Evolutionary conservation across 1,140 invertebrate genomes (phyloP).

Genomic region (Calephelis nemesis): DNA sequence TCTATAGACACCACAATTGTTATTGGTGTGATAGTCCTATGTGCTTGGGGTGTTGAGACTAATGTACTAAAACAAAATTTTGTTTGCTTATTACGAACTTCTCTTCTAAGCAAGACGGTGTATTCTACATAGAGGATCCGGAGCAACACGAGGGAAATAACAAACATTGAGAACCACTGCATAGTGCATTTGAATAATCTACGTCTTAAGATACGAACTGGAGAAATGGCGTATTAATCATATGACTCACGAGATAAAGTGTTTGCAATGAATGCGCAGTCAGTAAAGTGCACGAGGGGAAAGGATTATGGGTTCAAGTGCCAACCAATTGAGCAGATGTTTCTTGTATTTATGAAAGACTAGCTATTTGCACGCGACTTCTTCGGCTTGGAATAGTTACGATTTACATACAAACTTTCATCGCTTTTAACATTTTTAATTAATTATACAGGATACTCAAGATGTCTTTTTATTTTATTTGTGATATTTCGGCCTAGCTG

Average conservation of each 20-base stretch:
- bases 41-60: no score
- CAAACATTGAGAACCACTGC: not conserved
- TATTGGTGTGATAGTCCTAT: no score
- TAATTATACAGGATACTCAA: no score
- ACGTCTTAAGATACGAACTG: not conserved
- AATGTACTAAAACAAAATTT: no score
- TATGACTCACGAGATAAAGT: not conserved
- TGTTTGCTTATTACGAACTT: no score
- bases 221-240: constrained; percentile 8
- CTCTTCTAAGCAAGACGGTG: no score
- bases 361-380: not conserved
- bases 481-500: no score
- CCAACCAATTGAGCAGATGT: constrained; percentile 2
- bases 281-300: constrained; percentile 2
- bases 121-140: no score
- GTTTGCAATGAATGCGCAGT: constrained; percentile 5
- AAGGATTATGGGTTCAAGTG: constrained; percentile 12
- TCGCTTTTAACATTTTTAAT: no score
- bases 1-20: no score
- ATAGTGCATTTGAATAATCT: not conserved
- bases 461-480: no score
- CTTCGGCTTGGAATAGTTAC: not conserved
- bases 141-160: not conserved
- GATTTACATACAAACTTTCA: no score
- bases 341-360: constrained; percentile 5